These are phyloP conservation scores for Chelonia mydas DNA, from an alignment of 2,797 vertebrate species.

Conservation along the genomic window DNA sequence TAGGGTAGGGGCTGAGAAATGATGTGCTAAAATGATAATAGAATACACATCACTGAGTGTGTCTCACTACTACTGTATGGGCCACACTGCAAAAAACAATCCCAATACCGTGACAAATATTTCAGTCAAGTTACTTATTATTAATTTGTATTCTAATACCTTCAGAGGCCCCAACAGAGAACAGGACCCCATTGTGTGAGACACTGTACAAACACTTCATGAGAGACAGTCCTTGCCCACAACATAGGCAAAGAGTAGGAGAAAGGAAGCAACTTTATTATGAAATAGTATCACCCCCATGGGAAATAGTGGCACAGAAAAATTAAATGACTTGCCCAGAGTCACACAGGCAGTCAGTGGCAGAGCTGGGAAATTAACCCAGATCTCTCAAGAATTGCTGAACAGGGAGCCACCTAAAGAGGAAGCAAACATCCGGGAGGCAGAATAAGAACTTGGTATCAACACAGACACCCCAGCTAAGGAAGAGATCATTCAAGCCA, in stretches of 20 bases:
- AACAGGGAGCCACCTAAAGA: too few relatives aligned
- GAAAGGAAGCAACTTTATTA: conserved; percentile 10
- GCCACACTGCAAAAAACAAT: conserved; percentile 31
- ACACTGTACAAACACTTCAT: neutral
- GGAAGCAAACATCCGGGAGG: too few relatives aligned
- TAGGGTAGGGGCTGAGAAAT: neutral
- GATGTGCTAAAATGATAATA: neutral
- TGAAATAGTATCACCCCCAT: neutral
- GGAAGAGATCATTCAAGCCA: too few relatives aligned
- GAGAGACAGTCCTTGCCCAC: neutral
- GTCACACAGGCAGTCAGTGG: neutral
- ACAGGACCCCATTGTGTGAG: neutral
- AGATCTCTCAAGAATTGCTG: neutral
- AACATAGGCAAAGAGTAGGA: neutral
- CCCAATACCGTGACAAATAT: neutral
- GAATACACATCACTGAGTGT: neutral
- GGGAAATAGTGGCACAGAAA: neutral
- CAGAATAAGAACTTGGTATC: too few relatives aligned
- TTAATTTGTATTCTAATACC: neutral
- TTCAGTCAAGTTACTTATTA: neutral
- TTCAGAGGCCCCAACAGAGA: neutral
- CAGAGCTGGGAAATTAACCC: neutral
- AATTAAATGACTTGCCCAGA: neutral
- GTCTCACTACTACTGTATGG: neutral
- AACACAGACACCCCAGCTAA: too few relatives aligned